Conservation (phyloP, 2,113 vertebrate species). For the Ceuthmochares aereus region DNA sequence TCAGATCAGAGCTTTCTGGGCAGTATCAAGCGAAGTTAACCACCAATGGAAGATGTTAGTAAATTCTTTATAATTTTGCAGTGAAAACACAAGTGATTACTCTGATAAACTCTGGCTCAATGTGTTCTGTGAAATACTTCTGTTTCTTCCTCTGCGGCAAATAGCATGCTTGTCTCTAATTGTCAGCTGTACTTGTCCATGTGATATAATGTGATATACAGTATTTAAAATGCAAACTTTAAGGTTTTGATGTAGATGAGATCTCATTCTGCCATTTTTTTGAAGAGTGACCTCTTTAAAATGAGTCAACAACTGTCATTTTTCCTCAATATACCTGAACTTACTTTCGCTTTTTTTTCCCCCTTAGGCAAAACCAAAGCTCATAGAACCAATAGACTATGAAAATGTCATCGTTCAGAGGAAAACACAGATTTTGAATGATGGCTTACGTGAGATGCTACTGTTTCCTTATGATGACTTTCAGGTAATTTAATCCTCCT, state of each 20-base stretch:
- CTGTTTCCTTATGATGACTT: constrained; percentile 97
- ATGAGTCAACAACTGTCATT: neutral
- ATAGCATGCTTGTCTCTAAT: neutral
- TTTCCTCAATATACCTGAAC: neutral
- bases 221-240: neutral
- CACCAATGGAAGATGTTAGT: neutral
- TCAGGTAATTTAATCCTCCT: constrained; percentile 78
- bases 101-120: neutral
- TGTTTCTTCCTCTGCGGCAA: neutral
- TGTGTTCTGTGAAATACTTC: neutral
- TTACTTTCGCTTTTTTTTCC: neutral
- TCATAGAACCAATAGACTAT: constrained; percentile 96
- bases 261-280: neutral
- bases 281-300: neutral
- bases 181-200: neutral
- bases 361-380: constrained; percentile 91
- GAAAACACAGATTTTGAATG: constrained; percentile 97
- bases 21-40: neutral
- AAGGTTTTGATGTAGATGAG: neutral
- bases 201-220: neutral
- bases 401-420: constrained; percentile 97
- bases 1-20: neutral
- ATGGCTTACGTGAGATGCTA: constrained; percentile 94
- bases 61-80: neutral
- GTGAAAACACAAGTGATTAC: neutral